phyloP scores from a whole-genome alignment of 2,113 vertebrate genomes.

The Sorex araneus region DNA sequence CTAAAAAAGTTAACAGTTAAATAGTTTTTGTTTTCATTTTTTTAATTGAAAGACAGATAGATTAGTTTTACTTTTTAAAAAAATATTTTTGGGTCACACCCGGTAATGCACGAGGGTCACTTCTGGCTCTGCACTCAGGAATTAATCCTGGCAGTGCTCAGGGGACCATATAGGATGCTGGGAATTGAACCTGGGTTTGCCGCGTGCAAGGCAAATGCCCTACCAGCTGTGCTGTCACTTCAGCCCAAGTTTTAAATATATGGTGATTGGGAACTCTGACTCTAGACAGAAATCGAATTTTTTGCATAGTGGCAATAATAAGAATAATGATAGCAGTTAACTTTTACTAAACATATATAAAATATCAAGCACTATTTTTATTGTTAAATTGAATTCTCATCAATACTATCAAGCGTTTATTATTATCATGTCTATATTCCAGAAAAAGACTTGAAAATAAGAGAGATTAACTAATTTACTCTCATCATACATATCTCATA shows the following conservation, averaged over 20 bases:
- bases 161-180: too few species aligned
- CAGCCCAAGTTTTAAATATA: not conserved
- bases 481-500: not conserved
- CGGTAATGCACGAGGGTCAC: too few species aligned
- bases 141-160: too few species aligned
- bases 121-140: too few species aligned
- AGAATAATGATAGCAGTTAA: not conserved
- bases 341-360: not conserved
- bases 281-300: not conserved
- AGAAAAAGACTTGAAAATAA: not conserved
- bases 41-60: too few species aligned
- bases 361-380: not conserved
- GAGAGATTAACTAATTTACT: not conserved
- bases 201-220: too few species aligned
- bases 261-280: not conserved
- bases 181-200: too few species aligned
- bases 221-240: too few species aligned
- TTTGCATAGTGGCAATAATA: not conserved
- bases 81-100: too few species aligned
- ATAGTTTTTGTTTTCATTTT: not conserved
- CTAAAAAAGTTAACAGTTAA: not conserved
- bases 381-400: not conserved
- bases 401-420: not conserved
- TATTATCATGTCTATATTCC: not conserved
- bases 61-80: too few species aligned